These are phyloP conservation scores for Drosophila tripunctata DNA, from an alignment of 2,888 invertebrate genomes.

Conservation along the genomic window DNA sequence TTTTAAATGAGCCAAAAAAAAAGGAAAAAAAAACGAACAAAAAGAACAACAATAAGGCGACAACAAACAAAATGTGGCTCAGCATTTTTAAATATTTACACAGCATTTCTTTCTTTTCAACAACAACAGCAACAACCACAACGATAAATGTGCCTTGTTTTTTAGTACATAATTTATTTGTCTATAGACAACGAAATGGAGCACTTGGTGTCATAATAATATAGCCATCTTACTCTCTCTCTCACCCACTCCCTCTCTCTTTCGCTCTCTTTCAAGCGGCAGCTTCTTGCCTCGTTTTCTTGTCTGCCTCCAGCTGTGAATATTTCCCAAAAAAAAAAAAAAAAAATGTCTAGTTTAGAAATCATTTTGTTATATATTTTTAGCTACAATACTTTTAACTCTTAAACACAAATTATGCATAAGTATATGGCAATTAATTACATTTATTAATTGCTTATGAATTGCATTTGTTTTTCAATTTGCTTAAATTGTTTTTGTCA, in stretches of 20 bases:
- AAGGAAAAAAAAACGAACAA: conserved; percentile 29
- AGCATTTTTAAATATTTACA: conserved; percentile 82
- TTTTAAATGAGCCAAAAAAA: conserved; percentile 61
- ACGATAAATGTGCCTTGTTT: conserved; percentile 42
- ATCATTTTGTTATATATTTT: no score
- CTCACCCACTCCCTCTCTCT: background rate
- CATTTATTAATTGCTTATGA: no score
- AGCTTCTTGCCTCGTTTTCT: background rate
- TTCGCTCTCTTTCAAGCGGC: background rate
- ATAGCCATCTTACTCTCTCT: background rate
- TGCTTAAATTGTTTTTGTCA: no score
- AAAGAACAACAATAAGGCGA: conserved; percentile 36
- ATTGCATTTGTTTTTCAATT: no score
- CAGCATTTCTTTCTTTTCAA: conserved; percentile 79
- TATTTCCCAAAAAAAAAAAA: no score
- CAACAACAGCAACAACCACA: conserved; percentile 30
- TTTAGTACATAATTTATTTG: conserved; percentile 62
- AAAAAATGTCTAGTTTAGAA: no score
- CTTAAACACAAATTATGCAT: no score
- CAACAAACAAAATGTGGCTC: conserved; percentile 74
- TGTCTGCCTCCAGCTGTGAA: background rate
- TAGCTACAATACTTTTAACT: no score
- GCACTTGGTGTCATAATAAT: conserved; percentile 67
- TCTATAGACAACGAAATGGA: conserved; percentile 66
- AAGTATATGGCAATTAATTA: no score